phyloP scores from a whole-genome alignment of 2,888 invertebrate genomes.

The Gonocerus acuteangulatus region DNA sequence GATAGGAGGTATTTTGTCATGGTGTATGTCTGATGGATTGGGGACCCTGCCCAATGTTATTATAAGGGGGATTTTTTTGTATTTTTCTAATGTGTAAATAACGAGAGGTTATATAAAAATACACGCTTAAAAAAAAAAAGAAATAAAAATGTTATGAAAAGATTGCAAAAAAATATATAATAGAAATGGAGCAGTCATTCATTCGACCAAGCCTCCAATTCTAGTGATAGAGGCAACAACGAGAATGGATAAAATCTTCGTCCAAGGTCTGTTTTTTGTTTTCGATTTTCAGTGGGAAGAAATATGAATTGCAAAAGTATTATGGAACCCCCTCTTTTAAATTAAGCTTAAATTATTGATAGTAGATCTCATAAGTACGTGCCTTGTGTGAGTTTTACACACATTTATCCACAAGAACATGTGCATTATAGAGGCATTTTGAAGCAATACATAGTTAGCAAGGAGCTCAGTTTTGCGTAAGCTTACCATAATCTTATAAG shows the following conservation, averaged over 20 bases:
- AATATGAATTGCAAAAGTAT: constrained; percentile 2
- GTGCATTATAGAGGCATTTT: neutral
- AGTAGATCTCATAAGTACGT: neutral
- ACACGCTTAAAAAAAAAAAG: neutral
- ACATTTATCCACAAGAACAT: no score
- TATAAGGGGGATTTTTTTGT: constrained; percentile 19
- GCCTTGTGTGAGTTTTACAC: no score
- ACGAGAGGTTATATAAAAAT: constrained; percentile 9
- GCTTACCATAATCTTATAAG: neutral
- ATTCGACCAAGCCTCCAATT: neutral
- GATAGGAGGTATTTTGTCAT: constrained; percentile 16
- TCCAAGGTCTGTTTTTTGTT: constrained; percentile 1
- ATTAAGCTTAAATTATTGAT: no score
- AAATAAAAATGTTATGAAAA: neutral
- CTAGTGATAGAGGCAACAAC: neutral
- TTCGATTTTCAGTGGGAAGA: neutral
- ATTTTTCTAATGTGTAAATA: constrained; percentile 22
- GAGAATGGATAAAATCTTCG: neutral
- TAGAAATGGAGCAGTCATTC: neutral
- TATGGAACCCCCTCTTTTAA: constrained; percentile 7
- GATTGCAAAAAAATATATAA: neutral
- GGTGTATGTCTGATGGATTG: neutral
- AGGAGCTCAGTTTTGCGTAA: neutral
- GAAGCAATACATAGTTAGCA: neutral
- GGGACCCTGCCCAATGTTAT: neutral